phyloP scores from a whole-genome alignment of 2,888 invertebrate species.

The Anagyrus pseudococci region DNA sequence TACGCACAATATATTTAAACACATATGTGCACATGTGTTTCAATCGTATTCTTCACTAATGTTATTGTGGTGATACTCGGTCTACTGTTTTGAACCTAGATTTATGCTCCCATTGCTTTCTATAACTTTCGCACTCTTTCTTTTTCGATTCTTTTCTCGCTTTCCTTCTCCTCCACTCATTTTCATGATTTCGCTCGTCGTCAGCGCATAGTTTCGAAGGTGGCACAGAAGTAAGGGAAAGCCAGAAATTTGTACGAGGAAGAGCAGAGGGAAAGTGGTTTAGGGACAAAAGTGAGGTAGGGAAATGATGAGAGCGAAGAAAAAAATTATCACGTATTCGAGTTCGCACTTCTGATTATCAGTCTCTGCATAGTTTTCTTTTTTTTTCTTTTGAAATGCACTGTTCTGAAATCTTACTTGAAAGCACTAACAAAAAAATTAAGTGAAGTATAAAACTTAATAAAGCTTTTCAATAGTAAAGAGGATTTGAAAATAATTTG shows the following conservation, averaged over 20 bases:
- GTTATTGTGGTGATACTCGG: constrained; percentile 48
- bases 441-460: background rate
- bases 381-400: constrained; percentile 16
- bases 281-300: constrained; percentile 11
- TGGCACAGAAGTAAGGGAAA: constrained; percentile 11
- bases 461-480: constrained; percentile 3
- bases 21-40: constrained; percentile 16
- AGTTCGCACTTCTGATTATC: constrained; percentile 12
- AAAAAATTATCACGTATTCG: constrained; percentile 5
- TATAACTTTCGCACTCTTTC: background rate
- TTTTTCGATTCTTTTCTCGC: constrained; percentile 6
- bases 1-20: constrained; percentile 17
- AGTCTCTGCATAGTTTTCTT: constrained; percentile 10
- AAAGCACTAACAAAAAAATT: background rate
- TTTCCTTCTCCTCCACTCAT: constrained; percentile 6
- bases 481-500: background rate
- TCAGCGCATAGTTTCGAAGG: constrained; percentile 10
- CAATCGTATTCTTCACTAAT: constrained; percentile 41
- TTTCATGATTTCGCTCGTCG: constrained; percentile 20
- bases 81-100: constrained; percentile 44
- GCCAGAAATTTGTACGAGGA: constrained; percentile 23
- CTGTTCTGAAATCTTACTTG: constrained; percentile 13
- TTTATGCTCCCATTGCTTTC: constrained; percentile 36
- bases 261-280: constrained; percentile 12
- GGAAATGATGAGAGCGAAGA: constrained; percentile 9